A percentile compares a stretch with the other conserved stretches of the same genome.
Conservation (phyloP, 2,888 invertebrate species). For the Ecdyonurus torrentis region DNA sequence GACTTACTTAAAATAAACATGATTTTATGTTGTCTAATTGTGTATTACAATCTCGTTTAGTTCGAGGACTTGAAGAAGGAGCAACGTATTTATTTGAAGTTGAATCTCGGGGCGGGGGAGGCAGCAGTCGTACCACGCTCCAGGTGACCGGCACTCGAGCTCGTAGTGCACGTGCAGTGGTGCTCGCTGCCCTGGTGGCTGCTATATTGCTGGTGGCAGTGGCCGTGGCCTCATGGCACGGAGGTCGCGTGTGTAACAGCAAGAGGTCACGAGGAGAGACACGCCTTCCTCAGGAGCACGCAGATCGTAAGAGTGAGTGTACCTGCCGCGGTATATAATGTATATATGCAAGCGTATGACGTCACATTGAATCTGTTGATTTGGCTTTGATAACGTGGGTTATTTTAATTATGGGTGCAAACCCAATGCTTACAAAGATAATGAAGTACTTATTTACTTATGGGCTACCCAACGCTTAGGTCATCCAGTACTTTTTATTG, state of each 20-base stretch:
- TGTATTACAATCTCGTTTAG: not conserved
- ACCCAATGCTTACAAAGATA: too few relatives aligned
- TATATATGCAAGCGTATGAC: too few relatives aligned
- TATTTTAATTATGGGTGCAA: too few relatives aligned
- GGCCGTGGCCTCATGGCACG: slow-evolving; percentile 1
- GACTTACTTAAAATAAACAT: not conserved
- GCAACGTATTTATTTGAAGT: not conserved
- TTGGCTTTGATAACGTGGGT: too few relatives aligned
- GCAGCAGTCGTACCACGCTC: not conserved
- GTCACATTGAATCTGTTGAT: too few relatives aligned
- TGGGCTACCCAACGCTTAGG: too few relatives aligned
- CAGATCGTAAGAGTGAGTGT: not conserved
- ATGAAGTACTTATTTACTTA: too few relatives aligned
- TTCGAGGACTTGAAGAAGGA: not conserved
- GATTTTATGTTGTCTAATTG: not conserved
- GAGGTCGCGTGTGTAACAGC: not conserved
- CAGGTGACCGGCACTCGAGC: not conserved
- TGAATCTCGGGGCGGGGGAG: not conserved
- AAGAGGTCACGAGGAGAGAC: not conserved
- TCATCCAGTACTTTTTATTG: too few relatives aligned
- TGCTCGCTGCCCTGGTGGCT: not conserved
- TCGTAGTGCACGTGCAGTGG: not conserved
- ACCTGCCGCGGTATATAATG: too few relatives aligned
- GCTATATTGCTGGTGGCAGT: not conserved
- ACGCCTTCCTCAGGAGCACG: not conserved